phyloP scores from a whole-genome alignment of 2,888 invertebrate species.

The Ochropacha duplaris region DNA sequence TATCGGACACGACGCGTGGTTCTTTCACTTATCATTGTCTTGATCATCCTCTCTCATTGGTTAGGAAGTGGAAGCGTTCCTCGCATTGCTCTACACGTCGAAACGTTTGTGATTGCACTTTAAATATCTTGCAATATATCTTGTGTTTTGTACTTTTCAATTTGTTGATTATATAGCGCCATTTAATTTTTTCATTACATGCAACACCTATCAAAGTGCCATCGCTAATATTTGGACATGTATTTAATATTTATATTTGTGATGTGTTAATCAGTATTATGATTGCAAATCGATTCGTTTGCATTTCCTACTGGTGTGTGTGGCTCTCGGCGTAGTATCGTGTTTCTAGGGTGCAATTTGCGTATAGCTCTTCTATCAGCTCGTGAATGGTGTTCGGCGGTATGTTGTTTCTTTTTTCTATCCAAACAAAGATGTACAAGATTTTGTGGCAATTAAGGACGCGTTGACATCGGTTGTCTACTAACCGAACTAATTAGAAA shows the following conservation, averaged over 20 bases:
- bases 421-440: background rate
- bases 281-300: slow-evolving; percentile 57
- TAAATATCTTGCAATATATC: background rate
- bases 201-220: background rate
- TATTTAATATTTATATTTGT: background rate
- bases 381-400: slow-evolving; percentile 59
- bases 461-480: background rate
- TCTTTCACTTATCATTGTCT: slow-evolving; percentile 68
- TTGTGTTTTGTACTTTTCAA: slow-evolving; percentile 10
- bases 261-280: slow-evolving; percentile 2
- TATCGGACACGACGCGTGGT: slow-evolving; percentile 65
- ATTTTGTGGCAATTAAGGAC: background rate
- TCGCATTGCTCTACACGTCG: slow-evolving; percentile 30
- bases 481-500: background rate
- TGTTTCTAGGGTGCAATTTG: slow-evolving; percentile 72
- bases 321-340: slow-evolving; percentile 76
- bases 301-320: slow-evolving; percentile 80
- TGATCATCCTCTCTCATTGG: slow-evolving; percentile 72
- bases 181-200: slow-evolving; percentile 11
- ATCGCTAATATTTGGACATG: background rate
- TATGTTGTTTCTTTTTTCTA: slow-evolving; percentile 18
- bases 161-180: slow-evolving; percentile 9
- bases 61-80: slow-evolving; percentile 78
- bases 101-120: background rate
- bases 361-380: slow-evolving; percentile 53